Base-by-base conservation (phyloP, 2,113 vertebrate species). In the Polypterus senegalus region DNA sequence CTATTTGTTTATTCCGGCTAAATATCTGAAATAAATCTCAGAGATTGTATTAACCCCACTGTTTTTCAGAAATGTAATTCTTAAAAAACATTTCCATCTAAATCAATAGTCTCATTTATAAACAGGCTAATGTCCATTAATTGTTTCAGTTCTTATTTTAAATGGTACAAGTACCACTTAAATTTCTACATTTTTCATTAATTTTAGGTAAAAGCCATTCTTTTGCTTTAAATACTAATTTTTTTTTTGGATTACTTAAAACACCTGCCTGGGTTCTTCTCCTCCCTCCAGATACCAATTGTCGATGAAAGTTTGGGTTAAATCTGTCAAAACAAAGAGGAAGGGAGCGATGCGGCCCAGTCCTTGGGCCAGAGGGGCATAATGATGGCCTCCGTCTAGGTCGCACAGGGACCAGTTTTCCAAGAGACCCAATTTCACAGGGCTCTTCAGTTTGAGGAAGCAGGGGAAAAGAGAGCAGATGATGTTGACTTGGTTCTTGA, bases 281-380 rank as follows among this genome's bases (percentile, higher is more conserved):
- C 63, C 57, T 49, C 51, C 58, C 49, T 52, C 10, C 6, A 59
- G 49, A 27, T 45, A 59, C 54, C 63, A 64, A 46, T 49, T 64
- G 57, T 48, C 9, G 49, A 10, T 59, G 57, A 49, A 64, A 57
- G 58, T 47, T 64, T 54, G 44, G 8, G 49, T 59, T 59, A 9
- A 53, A 57, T 51, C 63, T 64, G 57, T 64, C 63, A 64, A 64
- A 64, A 56, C 51, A 64, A 56, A 64, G 45, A 7, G 63, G 63
- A 10, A 59, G 57, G 6, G 49, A 9, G 57, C 49, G 57, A 27
- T 45, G 56, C 11, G 49, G 56, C 44, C 57, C 27, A 6, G 11
- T 44, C 44, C 49, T 48, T 7, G 57, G 51, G 49, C 48, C 63
- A 5, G 43, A 64, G 58, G 63, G 57, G 63, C 57, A 46, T 11